These are phyloP conservation scores for Microchrysa polita DNA, from an alignment of 2,888 invertebrate genomes.

Conservation along the genomic window DNA sequence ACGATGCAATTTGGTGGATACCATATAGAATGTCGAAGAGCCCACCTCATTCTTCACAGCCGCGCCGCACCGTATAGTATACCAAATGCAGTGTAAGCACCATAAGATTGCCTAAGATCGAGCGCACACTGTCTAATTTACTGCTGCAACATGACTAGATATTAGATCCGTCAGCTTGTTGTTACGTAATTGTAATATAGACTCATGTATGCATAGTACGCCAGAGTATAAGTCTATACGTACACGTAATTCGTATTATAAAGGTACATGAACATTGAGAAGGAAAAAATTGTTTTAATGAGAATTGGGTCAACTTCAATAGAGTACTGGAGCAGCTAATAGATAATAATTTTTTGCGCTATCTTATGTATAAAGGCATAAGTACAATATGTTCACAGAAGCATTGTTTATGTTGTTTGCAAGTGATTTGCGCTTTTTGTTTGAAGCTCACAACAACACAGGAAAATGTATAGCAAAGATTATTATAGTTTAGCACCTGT, in stretches of 20 bases:
- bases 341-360: no score
- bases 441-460: no score
- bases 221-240: background rate
- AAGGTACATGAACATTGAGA: background rate
- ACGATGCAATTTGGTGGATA: background rate
- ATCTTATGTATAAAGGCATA: no score
- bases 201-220: background rate
- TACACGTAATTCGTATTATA: background rate
- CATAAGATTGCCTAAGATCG: background rate
- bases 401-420: no score
- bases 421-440: no score
- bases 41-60: conserved; percentile 8
- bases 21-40: background rate
- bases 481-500: no score
- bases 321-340: no score
- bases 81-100: no score
- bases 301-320: background rate
- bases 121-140: background rate
- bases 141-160: background rate
- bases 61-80: no score
- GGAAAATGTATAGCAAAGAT: no score
- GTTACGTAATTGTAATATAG: background rate
- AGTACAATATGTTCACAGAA: no score
- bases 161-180: background rate
- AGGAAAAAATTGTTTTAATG: background rate